phyloP scores from a whole-genome alignment of 2,888 invertebrate genomes.

The Melanophora roralis region DNA sequence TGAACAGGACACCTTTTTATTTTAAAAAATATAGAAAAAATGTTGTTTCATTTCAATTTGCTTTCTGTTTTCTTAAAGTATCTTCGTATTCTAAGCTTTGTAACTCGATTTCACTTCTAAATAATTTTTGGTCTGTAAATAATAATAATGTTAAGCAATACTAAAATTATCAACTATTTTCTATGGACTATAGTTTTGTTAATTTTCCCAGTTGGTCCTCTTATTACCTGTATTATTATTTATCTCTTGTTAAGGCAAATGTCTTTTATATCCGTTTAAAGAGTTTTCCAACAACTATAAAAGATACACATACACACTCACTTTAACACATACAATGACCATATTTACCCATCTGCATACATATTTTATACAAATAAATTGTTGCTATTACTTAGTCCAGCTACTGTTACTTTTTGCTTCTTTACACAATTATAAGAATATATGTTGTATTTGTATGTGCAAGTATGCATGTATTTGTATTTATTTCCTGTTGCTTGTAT shows the following conservation, averaged over 20 bases:
- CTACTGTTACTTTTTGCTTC: neutral
- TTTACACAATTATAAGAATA: slow-evolving; percentile 25
- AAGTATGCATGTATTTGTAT: slow-evolving; percentile 6
- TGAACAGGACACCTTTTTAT: no score
- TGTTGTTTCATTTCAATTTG: no score
- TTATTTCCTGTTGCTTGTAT: slow-evolving; percentile 53
- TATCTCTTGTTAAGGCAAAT: slow-evolving; percentile 25
- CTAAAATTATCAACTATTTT: no score
- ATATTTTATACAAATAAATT: neutral
- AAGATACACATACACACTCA: neutral
- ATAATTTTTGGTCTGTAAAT: no score
- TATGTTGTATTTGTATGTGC: slow-evolving; percentile 11
- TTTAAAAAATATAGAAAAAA: no score
- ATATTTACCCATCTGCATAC: neutral
- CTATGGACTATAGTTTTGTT: no score
- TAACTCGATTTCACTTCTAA: no score
- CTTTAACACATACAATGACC: neutral
- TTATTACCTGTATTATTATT: slow-evolving; percentile 2
- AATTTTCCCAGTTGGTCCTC: neutral
- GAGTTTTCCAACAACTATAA: slow-evolving; percentile 7
- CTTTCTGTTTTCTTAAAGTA: no score
- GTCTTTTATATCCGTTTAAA: slow-evolving; percentile 34
- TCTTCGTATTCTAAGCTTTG: no score
- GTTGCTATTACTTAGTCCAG: neutral
- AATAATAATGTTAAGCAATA: no score